A percentile compares a stretch with the other conserved stretches of the same genome.
Evolutionary conservation across 2,888 invertebrate genomes (phyloP).

Genomic region (Ectemnius lituratus): DNA sequence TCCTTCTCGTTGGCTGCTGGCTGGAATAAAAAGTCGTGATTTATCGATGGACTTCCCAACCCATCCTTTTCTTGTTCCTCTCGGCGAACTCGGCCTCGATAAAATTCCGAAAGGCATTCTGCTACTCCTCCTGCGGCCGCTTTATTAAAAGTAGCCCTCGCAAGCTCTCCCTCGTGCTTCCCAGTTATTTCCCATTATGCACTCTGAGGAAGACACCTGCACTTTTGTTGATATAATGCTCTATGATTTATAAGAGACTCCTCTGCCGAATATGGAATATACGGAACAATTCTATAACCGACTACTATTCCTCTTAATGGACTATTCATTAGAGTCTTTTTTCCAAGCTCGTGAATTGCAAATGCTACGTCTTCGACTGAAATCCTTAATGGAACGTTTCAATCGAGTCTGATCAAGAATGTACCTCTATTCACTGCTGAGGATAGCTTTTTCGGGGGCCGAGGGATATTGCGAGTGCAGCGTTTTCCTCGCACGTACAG

Average conservation of each 20-base stretch:
- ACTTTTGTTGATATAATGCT: slow-evolving; percentile 4
- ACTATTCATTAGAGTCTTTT: no score
- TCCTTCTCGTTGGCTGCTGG: slow-evolving; percentile 40
- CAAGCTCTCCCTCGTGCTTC: slow-evolving; percentile 32
- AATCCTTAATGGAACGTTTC: no score
- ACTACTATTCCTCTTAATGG: no score
- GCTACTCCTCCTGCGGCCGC: slow-evolving; percentile 24
- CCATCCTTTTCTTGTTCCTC: slow-evolving; percentile 12
- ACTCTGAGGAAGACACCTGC: neutral
- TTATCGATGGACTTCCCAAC: slow-evolving; percentile 50
- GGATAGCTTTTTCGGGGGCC: no score
- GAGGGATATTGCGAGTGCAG: neutral
- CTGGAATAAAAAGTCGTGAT: slow-evolving; percentile 67
- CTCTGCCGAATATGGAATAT: neutral
- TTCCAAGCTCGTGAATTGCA: no score
- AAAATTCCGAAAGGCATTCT: slow-evolving; percentile 58
- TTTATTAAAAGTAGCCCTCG: slow-evolving; percentile 48
- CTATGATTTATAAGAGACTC: neutral
- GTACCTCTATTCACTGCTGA: no score
- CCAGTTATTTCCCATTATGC: slow-evolving; percentile 10
- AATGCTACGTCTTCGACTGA: no score
- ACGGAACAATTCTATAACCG: no score
- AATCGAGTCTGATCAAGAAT: no score
- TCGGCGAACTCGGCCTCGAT: slow-evolving; percentile 44
- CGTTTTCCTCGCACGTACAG: slow-evolving; percentile 32